phyloP scores from a whole-genome alignment of 2,113 vertebrate species.

The Apus apus region DNA sequence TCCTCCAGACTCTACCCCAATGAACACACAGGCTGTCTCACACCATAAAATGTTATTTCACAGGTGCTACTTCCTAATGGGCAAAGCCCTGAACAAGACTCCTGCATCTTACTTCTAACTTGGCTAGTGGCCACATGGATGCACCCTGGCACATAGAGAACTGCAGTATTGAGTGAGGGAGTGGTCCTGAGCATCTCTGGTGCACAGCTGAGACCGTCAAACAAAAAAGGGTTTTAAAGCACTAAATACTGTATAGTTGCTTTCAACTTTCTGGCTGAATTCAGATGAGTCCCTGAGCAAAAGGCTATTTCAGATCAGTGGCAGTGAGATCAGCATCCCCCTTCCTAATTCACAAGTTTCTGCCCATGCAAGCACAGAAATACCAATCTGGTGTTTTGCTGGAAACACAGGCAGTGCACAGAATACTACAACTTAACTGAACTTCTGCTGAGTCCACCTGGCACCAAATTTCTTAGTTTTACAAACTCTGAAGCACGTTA shows the following conservation, averaged over 20 bases:
- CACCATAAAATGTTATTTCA: background rate
- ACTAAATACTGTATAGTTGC: background rate
- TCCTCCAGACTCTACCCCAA: background rate
- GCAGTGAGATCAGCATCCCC: background rate
- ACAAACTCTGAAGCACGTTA: background rate
- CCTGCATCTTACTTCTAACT: background rate
- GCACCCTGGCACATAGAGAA: background rate
- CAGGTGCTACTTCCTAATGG: background rate
- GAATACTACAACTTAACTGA: background rate
- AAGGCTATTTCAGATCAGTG: background rate
- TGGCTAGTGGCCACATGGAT: background rate
- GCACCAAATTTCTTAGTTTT: background rate
- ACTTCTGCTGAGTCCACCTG: background rate
- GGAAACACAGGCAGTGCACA: background rate
- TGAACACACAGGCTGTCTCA: background rate
- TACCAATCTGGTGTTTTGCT: background rate
- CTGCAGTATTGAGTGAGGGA: accelerated
- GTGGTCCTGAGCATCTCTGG: background rate
- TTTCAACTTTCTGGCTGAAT: background rate
- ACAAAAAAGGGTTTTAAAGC: background rate
- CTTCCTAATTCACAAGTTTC: background rate
- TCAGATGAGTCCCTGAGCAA: background rate
- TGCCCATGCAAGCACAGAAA: background rate
- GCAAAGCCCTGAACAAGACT: background rate
- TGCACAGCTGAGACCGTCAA: background rate